phyloP scores from a whole-genome alignment of 2,113 vertebrate genomes.

The Epinephelus moara region DNA sequence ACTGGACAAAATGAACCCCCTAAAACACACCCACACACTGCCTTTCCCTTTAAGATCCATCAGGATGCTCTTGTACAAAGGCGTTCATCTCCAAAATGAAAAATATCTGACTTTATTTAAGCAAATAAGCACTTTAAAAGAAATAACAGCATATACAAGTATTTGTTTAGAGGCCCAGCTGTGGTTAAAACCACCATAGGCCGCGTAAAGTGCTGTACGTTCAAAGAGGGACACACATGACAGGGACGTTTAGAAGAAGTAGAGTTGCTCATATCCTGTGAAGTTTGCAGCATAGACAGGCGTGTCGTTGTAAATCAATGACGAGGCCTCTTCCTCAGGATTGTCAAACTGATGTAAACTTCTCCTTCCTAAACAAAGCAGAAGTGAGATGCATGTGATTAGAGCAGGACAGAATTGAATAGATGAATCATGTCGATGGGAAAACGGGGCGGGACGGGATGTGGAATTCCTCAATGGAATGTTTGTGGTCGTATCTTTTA shows the following conservation, averaged over 20 bases:
- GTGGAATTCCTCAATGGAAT: neutral
- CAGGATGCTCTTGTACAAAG: neutral
- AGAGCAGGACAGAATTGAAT: neutral
- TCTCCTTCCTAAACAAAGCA: constrained; percentile 79
- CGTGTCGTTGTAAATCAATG: constrained; percentile 84
- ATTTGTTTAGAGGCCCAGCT: neutral
- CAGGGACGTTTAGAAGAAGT: constrained; percentile 81
- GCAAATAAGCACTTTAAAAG: neutral
- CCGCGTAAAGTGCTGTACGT: neutral
- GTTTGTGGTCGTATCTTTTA: neutral
- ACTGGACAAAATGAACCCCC: no score
- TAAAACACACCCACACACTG: neutral
- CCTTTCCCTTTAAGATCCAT: neutral
- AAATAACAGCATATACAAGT: neutral
- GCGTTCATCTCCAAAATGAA: neutral
- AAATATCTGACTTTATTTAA: neutral
- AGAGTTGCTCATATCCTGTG: constrained; percentile 80
- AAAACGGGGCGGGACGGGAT: neutral
- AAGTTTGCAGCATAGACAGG: constrained; percentile 80
- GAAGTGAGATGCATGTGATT: constrained; percentile 33
- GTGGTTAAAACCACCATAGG: neutral
- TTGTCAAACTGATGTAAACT: constrained; percentile 81
- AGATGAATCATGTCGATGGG: neutral
- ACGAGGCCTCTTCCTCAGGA: constrained; percentile 73
- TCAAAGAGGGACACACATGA: neutral